Conservation (phyloP, 2,888 invertebrate species). For the Lathronympha strigana region DNA sequence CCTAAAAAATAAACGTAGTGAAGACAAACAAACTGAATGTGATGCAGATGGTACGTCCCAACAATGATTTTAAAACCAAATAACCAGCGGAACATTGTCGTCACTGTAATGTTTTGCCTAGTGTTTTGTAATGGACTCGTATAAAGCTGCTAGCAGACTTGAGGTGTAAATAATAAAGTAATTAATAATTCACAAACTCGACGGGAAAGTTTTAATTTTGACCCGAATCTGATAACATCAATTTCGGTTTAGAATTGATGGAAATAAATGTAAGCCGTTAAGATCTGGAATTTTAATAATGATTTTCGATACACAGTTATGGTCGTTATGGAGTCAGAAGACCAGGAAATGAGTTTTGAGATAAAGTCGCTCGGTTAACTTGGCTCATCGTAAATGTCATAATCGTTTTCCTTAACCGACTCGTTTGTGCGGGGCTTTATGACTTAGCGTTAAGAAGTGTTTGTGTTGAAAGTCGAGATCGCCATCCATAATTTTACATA, state of each 20-base stretch:
- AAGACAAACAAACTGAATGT: conserved; percentile 36
- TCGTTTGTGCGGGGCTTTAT: conserved; percentile 20
- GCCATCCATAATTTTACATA: conserved; percentile 72
- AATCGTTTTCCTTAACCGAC: conserved; percentile 19
- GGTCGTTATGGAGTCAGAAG: not conserved
- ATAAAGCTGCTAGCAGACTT: conserved; percentile 46
- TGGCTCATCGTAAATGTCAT: conserved; percentile 16
- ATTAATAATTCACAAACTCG: conserved; percentile 23
- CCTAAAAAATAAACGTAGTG: conserved; percentile 23
- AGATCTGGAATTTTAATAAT: conserved; percentile 18
- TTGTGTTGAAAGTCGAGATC: conserved; percentile 72
- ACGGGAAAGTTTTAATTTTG: conserved; percentile 5
- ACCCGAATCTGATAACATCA: not conserved
- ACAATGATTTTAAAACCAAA: conserved; percentile 66
- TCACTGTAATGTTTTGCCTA: conserved; percentile 58
- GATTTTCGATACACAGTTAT: not conserved
- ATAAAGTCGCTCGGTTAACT: conserved; percentile 5
- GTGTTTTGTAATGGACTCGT: conserved; percentile 55
- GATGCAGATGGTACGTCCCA: conserved; percentile 30
- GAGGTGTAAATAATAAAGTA: conserved; percentile 34
- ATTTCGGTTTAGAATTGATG: not conserved
- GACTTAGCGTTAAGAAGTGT: conserved; percentile 49
- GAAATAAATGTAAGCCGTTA: not conserved
- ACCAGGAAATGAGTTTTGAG: conserved; percentile 16
- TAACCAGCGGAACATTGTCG: conserved; percentile 52